Base-by-base conservation (phyloP, 2,797 vertebrate genomes). In the Podarcis siculus region DNA sequence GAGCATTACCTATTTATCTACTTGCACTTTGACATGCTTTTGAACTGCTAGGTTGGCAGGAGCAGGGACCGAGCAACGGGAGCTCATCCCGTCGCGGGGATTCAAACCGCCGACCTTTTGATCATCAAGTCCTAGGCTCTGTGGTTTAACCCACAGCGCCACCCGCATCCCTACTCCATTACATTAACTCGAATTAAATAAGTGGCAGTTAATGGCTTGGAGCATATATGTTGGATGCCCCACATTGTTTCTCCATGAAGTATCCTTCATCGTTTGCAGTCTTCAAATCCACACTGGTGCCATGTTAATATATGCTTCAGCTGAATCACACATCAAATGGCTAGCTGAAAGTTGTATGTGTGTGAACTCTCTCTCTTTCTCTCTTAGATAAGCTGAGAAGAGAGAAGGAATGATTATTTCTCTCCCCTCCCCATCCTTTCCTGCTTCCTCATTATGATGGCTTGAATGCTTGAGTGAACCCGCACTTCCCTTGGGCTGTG, bases 401-500 rank as follows among this genome's bases (percentile, higher is more conserved):
- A 83, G 30, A 83, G 3, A 42, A 45, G 32, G 49, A 8, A 83
- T 49, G 71, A 8, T 83, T 19, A 8, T 19, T 13, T 7, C 30
- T 6, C 76, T 80, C 67, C 81, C 92, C 87, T 80, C 67, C 81
- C 92, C 86, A 39, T n/a, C 2, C 8, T 77, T 32, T n/a, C 37
- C 4, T 37, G 35, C 27, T 39, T 49, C 25, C 37, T 72, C 69
- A 25, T 71, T 72, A 49, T 83, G 67, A 55, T 55, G 30, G 19
- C 42, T 7, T 61, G 35, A 25, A 67, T 66, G 35, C 79, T 30
- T 67, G 35, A 66, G 8, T 66, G 61, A 66, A 82, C 17, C 32
- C 23, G 8, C 35, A 30, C 37, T 67, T 85, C 8, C 72, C 35
- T 64, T 64, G 35, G 3, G 32, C 67, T 55, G 55, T 58, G 45